phyloP scores from a whole-genome alignment of 2,888 invertebrate genomes.

The Lapara coniferarum region DNA sequence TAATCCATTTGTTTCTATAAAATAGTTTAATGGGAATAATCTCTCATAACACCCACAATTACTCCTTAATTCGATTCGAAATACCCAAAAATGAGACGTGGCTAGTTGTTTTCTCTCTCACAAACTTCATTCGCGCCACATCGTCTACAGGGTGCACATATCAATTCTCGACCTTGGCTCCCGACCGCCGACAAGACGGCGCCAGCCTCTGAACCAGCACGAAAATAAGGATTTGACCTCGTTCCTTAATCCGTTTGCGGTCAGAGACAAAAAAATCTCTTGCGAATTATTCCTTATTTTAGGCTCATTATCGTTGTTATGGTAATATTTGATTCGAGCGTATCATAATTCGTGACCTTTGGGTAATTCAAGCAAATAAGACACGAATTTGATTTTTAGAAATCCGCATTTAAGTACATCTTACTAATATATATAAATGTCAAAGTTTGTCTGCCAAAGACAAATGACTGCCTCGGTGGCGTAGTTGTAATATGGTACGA shows the following conservation, averaged over 20 bases:
- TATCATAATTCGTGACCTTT: neutral
- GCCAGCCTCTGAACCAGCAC: conserved; percentile 33
- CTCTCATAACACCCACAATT: too few relatives aligned
- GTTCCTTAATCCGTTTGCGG: conserved; percentile 9
- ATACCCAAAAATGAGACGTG: neutral
- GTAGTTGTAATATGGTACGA: too few relatives aligned
- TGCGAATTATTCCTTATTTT: neutral
- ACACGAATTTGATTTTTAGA: too few relatives aligned
- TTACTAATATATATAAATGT: too few relatives aligned
- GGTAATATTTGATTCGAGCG: neutral
- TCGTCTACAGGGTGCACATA: conserved; percentile 36
- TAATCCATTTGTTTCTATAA: too few relatives aligned
- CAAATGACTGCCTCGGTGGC: too few relatives aligned
- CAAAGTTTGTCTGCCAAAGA: too few relatives aligned
- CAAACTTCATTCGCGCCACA: conserved; percentile 38
- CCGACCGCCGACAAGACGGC: conserved; percentile 50
- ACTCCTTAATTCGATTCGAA: neutral
- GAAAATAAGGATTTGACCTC: conserved; percentile 29
- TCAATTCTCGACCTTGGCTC: conserved; percentile 45
- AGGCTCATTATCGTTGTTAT: neutral
- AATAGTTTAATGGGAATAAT: too few relatives aligned
- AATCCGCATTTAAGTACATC: too few relatives aligned
- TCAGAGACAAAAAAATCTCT: conserved; percentile 9
- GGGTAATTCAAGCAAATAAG: too few relatives aligned
- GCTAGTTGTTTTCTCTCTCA: conserved; percentile 3